Evolutionary conservation across 2,888 invertebrate genomes (phyloP).

Genomic region (Heteromyza rotundicornis): DNA sequence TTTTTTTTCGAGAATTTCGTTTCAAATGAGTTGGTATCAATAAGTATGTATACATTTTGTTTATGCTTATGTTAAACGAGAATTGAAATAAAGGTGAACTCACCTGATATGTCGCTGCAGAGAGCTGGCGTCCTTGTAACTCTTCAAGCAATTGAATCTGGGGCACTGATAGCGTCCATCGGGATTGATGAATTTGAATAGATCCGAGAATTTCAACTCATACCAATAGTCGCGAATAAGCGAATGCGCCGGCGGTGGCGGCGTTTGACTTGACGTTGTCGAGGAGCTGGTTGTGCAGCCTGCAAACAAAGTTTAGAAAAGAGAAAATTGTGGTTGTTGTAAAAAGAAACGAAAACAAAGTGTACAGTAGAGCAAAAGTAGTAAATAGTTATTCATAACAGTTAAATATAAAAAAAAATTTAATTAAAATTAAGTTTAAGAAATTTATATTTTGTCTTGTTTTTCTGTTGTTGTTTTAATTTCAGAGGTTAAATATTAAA

Average conservation of each 20-base stretch:
- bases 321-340: constrained; percentile 8
- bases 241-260: constrained; percentile 53
- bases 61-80: no score
- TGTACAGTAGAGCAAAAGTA: constrained; percentile 9
- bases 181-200: constrained; percentile 62
- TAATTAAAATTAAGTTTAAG: no score
- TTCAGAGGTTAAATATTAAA: not conserved
- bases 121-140: constrained; percentile 64
- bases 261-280: constrained; percentile 56
- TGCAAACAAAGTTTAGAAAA: constrained; percentile 30
- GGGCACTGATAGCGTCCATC: constrained; percentile 63
- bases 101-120: constrained; percentile 64
- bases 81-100: no score
- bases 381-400: constrained; percentile 14
- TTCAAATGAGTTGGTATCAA: no score
- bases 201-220: constrained; percentile 63
- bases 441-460: constrained; percentile 36
- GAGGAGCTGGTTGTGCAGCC: constrained; percentile 51
- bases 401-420: constrained; percentile 17
- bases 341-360: constrained; percentile 16
- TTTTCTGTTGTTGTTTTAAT: constrained; percentile 10
- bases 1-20: no score
- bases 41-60: no score
- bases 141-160: constrained; percentile 62
- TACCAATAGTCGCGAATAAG: constrained; percentile 62